Evolutionary conservation across 1,140 invertebrate genomes (phyloP), one percentile per base, ranked within the genome.

Genomic region (Cotesia chilonis): DNA sequence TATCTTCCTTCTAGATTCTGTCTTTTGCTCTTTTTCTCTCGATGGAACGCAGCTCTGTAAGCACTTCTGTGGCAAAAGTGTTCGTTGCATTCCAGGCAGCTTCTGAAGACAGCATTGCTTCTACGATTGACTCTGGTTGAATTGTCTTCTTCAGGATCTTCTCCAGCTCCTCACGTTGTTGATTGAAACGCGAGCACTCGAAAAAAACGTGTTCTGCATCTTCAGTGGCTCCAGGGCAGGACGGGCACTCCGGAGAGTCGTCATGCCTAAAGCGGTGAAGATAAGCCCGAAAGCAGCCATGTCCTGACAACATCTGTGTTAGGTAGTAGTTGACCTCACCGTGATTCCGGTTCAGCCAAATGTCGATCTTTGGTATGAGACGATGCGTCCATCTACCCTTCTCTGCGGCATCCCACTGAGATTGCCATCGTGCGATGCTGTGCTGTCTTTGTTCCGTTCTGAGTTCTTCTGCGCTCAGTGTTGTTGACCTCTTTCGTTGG

Each of bases 261-360:
- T 68, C 59, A 10, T 75, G 67, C 9, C 71, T 75, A 57, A 59
- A 85, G 81, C 64, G 79, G 81, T 70, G 9, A 6, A 76, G 70
- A 76, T 67, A 82, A 47, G 37, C 73, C 74, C 38, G 78, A 77
- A 72, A 83, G 81, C 71, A 88, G 81, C 80, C 76, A 84, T 80
- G 69, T 63, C 59, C 69, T 70, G 69, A 64, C 4, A 63, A 12
- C 69, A 70, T 63, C 59, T 70, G 69, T 1, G 78, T 73, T 3
- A 81, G 65, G 37, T 76, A 75, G 65, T 76, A 82, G 35, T 76
- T 71, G 12, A 75, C 59, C 12, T 73, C 72, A n/a, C 76, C 76
- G 38, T 77, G 71, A 36, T 38, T 69, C n/a, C 78, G 65, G 38
- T 73, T 68, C 9, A 75, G 36, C 76, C 76, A 79, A 1, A 37